Conservation (phyloP, 2,888 invertebrate species). For the Sicus ferrugineus region DNA sequence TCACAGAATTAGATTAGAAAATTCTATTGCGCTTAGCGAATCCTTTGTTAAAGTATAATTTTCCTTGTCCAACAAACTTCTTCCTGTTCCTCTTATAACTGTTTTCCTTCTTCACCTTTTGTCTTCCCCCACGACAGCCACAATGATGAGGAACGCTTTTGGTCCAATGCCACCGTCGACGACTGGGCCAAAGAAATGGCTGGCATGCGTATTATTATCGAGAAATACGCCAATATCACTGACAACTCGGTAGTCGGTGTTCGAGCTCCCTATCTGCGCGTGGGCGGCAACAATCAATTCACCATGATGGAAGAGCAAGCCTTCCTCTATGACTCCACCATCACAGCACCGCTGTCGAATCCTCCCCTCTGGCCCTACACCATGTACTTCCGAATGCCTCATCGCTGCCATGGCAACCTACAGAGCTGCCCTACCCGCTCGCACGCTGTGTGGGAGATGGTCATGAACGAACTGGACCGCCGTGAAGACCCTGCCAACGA, state of each 20-base stretch:
- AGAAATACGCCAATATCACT: constrained; percentile 88
- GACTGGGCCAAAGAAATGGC: constrained; percentile 97
- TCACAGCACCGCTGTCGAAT: constrained; percentile 88
- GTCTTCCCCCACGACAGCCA: constrained; percentile 69
- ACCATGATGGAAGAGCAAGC: constrained; percentile 97
- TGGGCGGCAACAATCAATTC: constrained; percentile 95
- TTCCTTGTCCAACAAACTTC: no score
- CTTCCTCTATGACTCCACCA: constrained; percentile 94
- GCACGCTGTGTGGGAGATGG: constrained; percentile 96
- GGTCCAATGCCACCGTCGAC: constrained; percentile 91
- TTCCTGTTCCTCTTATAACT: background rate
- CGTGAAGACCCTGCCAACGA: constrained; percentile 90
- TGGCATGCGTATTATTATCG: constrained; percentile 88
- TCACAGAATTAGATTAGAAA: no score
- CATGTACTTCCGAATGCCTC: constrained; percentile 96
- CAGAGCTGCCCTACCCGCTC: constrained; percentile 91
- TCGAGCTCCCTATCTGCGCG: constrained; percentile 87
- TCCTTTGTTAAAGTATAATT: no score
- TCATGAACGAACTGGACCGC: constrained; percentile 91
- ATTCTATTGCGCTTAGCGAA: no score
- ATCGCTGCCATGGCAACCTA: constrained; percentile 90
- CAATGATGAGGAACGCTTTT: constrained; percentile 90
- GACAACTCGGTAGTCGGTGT: constrained; percentile 92
- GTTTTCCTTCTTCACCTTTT: constrained; percentile 1
- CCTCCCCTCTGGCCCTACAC: constrained; percentile 98